These are phyloP conservation scores for Macrobrachium nipponense DNA, from an alignment of 1,140 invertebrate species.

Conservation along the genomic window DNA sequence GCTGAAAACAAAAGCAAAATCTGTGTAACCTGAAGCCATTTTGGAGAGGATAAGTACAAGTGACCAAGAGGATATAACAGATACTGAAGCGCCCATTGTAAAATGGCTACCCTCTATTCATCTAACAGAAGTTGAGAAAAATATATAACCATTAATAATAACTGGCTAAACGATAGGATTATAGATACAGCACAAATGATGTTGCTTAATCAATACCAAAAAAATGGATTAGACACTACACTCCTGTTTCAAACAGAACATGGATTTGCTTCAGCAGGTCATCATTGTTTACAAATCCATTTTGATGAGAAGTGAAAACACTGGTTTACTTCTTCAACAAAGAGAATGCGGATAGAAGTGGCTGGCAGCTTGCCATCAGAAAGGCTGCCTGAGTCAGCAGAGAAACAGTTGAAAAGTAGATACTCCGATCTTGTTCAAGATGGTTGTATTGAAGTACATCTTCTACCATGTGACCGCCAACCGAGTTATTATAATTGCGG, in stretches of 20 bases:
- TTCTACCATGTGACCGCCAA: no score
- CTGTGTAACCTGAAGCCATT: no score
- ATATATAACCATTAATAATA: conserved; percentile 32
- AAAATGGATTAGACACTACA: conserved; percentile 27
- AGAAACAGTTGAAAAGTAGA: no score
- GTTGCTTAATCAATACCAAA: conserved; percentile 19
- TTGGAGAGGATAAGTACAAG: no score
- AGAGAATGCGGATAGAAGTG: conserved; percentile 9
- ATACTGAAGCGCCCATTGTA: conserved; percentile 6
- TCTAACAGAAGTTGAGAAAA: conserved; percentile 16
- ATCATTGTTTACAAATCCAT: conserved; percentile 15
- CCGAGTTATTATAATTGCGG: neutral
- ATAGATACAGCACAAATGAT: conserved; percentile 29
- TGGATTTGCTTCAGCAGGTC: conserved; percentile 19
- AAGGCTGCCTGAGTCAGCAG: neutral
- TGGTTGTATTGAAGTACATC: no score
- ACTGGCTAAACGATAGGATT: conserved; percentile 32
- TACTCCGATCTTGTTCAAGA: no score
- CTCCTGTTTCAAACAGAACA: neutral
- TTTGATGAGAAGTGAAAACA: conserved; percentile 25
- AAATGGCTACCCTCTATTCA: conserved; percentile 11
- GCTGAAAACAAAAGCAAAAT: neutral
- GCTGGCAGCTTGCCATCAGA: neutral
- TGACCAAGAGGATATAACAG: neutral
- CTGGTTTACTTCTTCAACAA: conserved; percentile 17